phyloP scores from a whole-genome alignment of 2,797 vertebrate species.

The Scomberomorus guttatus region DNA sequence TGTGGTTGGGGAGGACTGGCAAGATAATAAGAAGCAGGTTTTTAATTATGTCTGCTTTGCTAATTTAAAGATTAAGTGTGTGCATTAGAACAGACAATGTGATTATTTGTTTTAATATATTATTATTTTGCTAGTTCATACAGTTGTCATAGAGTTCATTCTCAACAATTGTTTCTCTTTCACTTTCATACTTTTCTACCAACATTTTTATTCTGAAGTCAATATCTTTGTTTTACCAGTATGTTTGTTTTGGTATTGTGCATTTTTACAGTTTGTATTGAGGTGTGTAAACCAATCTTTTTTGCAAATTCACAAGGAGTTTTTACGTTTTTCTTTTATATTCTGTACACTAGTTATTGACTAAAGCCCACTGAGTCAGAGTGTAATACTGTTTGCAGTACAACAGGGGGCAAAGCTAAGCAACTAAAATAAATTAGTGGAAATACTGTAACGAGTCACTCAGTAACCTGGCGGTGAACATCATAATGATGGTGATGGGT shows the following conservation, averaged over 20 bases:
- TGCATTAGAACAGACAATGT: neutral
- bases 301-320: neutral
- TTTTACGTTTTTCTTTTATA: neutral
- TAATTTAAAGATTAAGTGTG: constrained; percentile 1
- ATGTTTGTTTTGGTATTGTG: neutral
- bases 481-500: neutral
- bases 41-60: constrained; percentile 10
- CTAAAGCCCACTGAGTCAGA: too few relatives aligned
- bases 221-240: neutral
- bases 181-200: neutral
- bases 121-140: too few relatives aligned
- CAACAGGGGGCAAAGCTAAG: constrained; percentile 62
- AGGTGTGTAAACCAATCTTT: neutral
- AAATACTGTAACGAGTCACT: neutral
- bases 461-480: neutral
- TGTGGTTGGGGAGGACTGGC: neutral
- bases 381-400: constrained; percentile 38
- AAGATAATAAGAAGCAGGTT: neutral
- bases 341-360: neutral
- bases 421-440: constrained; percentile 11
- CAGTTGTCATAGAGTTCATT: neutral
- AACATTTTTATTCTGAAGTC: neutral
- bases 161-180: neutral
- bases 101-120: too few relatives aligned
- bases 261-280: neutral